A percentile compares a stretch with the other conserved stretches of the same genome.
Conservation (phyloP, 2,888 invertebrate species). For the Hetaerina titia region DNA sequence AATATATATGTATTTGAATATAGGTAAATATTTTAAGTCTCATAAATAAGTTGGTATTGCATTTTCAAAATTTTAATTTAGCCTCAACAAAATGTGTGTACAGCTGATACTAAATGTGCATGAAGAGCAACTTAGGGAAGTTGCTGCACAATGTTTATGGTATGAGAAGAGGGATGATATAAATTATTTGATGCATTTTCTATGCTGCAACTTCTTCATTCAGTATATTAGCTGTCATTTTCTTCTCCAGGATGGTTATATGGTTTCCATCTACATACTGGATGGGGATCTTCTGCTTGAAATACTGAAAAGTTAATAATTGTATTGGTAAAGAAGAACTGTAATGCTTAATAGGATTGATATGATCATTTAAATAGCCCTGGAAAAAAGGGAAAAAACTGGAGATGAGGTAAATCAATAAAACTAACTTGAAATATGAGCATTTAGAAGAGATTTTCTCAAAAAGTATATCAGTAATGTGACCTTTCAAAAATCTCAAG, state of each 20-base stretch:
- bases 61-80: neutral
- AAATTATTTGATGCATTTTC: neutral
- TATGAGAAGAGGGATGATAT: neutral
- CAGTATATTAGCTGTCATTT: slow-evolving; percentile 80
- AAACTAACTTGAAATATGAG: no score
- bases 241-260: slow-evolving; percentile 83
- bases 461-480: no score
- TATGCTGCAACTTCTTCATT: slow-evolving; percentile 56
- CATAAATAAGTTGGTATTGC: neutral
- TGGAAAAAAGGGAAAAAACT: no score
- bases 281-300: slow-evolving; percentile 80
- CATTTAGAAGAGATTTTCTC: no score
- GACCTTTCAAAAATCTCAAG: no score
- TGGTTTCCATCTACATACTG: slow-evolving; percentile 87
- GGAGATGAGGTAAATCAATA: no score
- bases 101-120: neutral
- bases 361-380: no score
- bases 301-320: slow-evolving; percentile 75
- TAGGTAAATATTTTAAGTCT: neutral
- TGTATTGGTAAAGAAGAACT: neutral
- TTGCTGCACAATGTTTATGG: neutral
- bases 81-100: neutral
- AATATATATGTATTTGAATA: neutral
- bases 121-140: neutral
- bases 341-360: neutral